phyloP scores from a whole-genome alignment of 2,888 invertebrate species.

The Acanthosepion lycidas region DNA sequence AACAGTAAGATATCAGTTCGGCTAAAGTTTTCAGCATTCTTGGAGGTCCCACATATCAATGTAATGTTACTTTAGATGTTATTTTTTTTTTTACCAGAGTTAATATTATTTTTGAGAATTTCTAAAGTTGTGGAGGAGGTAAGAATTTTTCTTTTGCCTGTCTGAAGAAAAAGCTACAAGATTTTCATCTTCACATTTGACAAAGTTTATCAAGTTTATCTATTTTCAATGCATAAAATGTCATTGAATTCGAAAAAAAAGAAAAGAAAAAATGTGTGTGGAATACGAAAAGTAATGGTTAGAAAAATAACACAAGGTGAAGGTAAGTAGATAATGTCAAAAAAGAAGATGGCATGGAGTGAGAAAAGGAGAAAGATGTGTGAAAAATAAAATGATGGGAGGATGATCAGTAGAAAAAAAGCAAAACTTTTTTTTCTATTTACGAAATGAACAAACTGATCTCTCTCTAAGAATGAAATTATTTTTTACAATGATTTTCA shows the following conservation, averaged over 20 bases:
- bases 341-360: neutral
- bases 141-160: neutral
- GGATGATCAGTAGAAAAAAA: neutral
- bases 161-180: neutral
- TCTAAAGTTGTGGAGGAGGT: neutral
- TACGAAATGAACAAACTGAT: too few relatives aligned
- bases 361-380: neutral
- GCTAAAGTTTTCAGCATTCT: neutral
- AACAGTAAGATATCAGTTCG: neutral
- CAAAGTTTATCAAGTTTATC: neutral
- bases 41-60: neutral
- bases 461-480: too few relatives aligned
- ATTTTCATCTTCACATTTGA: neutral
- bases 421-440: neutral
- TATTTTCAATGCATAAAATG: neutral
- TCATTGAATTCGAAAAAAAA: neutral
- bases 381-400: neutral
- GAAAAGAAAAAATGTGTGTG: neutral
- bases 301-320: neutral
- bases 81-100: neutral
- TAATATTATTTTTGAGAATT: neutral
- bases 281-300: neutral
- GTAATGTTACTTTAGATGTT: neutral
- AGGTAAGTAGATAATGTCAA: slow-evolving; percentile 6
- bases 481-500: too few relatives aligned